Evolutionary conservation across 2,113 vertebrate genomes (phyloP).

Genomic region (Malurus alboscapulatus): DNA sequence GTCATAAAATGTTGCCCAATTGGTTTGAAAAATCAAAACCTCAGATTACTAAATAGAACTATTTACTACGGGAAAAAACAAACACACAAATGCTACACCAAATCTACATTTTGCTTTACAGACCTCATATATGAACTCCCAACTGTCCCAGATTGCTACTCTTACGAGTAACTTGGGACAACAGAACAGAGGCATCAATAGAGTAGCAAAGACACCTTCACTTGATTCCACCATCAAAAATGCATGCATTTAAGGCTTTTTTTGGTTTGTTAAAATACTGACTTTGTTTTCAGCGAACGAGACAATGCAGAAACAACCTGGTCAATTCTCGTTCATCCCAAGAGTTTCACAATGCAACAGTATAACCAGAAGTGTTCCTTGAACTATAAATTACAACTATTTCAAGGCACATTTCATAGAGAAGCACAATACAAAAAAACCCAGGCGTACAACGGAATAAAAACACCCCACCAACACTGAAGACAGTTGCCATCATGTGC

Average conservation of each 20-base stretch:
- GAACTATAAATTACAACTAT: slow-evolving; percentile 73
- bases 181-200: slow-evolving; percentile 49
- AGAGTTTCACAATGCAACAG: slow-evolving; percentile 69
- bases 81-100: slow-evolving; percentile 58
- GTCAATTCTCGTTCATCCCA: slow-evolving; percentile 61
- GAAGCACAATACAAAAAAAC: slow-evolving; percentile 72
- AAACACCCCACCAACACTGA: slow-evolving; percentile 73
- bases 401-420: slow-evolving; percentile 79
- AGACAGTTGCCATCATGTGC: slow-evolving; percentile 65
- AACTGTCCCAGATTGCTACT: slow-evolving; percentile 45
- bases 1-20: slow-evolving; percentile 51
- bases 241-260: slow-evolving; percentile 41
- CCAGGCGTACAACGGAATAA: slow-evolving; percentile 73
- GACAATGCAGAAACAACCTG: slow-evolving; percentile 55
- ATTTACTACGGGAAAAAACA: background rate
- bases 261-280: slow-evolving; percentile 18
- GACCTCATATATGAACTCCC: slow-evolving; percentile 54
- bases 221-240: slow-evolving; percentile 63
- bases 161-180: slow-evolving; percentile 61
- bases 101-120: slow-evolving; percentile 56
- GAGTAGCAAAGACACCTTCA: slow-evolving; percentile 62
- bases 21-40: slow-evolving; percentile 46
- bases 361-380: slow-evolving; percentile 71
- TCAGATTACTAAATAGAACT: slow-evolving; percentile 56
- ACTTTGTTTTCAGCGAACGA: slow-evolving; percentile 58